Percentiles rank a stretch among this genome's conserved stretches.
Evolutionary conservation across 2,113 vertebrate genomes (phyloP).

Genomic region (Numenius arquata): DNA sequence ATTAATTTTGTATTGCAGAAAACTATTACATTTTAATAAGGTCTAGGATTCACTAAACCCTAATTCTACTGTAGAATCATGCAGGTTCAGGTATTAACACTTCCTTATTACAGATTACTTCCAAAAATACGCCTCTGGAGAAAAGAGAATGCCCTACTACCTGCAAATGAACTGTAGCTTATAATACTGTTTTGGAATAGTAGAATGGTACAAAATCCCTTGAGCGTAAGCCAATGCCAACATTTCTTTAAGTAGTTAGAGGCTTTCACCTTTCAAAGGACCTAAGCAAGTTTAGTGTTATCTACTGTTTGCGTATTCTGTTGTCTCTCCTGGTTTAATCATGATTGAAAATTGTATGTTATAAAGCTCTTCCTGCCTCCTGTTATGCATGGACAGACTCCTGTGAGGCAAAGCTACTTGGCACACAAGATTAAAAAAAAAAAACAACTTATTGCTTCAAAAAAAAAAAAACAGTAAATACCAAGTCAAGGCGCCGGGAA

Average conservation of each 20-base stretch:
- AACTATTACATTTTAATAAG: neutral
- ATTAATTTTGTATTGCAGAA: neutral
- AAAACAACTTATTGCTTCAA: neutral
- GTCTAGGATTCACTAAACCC: neutral
- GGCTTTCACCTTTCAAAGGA: constrained; percentile 2
- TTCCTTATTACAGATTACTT: neutral
- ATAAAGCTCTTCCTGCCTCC: neutral
- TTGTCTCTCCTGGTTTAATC: constrained; percentile 25
- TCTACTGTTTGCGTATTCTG: neutral
- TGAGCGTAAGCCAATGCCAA: neutral
- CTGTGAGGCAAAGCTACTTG: constrained; percentile 2
- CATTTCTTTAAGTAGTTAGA: neutral
- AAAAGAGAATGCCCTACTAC: neutral
- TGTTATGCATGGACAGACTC: neutral
- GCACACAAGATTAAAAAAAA: neutral
- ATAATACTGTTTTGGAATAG: neutral
- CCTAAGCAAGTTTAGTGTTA: neutral
- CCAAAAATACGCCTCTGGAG: neutral
- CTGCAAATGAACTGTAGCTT: neutral
- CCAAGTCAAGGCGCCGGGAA: neutral
- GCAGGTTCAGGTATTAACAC: neutral
- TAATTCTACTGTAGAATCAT: neutral
- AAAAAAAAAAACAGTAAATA: constrained; percentile 3
- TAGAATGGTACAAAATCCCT: neutral
- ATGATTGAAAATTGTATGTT: constrained; percentile 1